Base-by-base conservation (phyloP, 2,797 vertebrate genomes). In the Mus minutoides region DNA sequence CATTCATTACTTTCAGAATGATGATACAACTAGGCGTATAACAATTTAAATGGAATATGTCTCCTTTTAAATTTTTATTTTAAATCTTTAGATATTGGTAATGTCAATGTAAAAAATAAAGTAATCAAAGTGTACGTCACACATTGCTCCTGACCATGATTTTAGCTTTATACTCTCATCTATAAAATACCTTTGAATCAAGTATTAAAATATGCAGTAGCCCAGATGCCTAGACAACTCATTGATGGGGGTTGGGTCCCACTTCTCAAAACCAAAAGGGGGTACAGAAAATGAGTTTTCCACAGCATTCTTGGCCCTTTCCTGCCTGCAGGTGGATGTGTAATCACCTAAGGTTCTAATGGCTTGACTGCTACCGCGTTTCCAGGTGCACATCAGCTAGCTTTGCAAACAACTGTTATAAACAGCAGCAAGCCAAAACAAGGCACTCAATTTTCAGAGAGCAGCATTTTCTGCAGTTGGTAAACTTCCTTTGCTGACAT, bases 101-200 rank as follows among this genome's bases (percentile, higher is more conserved):
- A 95, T 95, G 37, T 94, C 69, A 91, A 49, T 85, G 40, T 91
- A 78, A 92, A 92, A 96, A 94, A 92, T 88, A 86, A 80, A 92
- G 69, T 87, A 88, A 86, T 67, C 78, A 94, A 90, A 88, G 34
- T 64, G 1, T 60, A 73, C 37, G 34, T 90, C 92, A 60, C 67
- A 92, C 43, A 87, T 89, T 46, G 88, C 52, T 62, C 43, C 17
- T 43, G 71, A 34, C 19, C 10, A 34, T 24, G 16, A 75, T 40
- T 31, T 92, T 75, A 75, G 34, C 26, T 78, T 94, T 90, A 6
- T 90, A 19, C 76, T 5, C 54, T 85, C 94, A 82, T 3, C 10
- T 76, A 88, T 54, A 6, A 78, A 94, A 96, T 49, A 22, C 3
- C 12, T 90, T 17, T 89, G 93, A 90, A 91, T 96, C 24, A 95